Percentiles rank a stretch among this genome's conserved stretches.
phyloP scores from a whole-genome alignment of 2,888 invertebrate genomes.

The Linnaemya vulpina region DNA sequence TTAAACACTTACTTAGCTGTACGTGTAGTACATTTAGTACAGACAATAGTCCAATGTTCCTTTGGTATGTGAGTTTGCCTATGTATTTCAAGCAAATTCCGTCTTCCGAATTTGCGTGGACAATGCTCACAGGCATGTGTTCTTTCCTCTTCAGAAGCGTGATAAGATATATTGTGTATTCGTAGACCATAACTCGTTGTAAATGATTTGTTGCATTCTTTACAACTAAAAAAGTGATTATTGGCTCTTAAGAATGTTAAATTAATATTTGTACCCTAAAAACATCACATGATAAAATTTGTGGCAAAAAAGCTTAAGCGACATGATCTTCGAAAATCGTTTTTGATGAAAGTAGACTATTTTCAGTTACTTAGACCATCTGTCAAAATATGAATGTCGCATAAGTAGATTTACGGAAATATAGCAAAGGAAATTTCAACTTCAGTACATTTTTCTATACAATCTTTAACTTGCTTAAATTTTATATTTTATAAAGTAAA shows the following conservation, averaged over 20 bases:
- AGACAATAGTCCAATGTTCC: constrained; percentile 77
- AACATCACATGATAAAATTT: neutral
- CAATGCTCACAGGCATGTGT: constrained; percentile 81
- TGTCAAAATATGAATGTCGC: too few relatives aligned
- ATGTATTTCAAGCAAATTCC: constrained; percentile 80
- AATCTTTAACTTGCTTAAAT: too few relatives aligned
- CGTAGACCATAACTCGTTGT: constrained; percentile 80
- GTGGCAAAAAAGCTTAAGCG: too few relatives aligned
- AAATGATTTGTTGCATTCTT: constrained; percentile 80
- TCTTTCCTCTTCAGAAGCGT: constrained; percentile 81
- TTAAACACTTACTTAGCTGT: constrained; percentile 51
- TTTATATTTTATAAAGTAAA: too few relatives aligned
- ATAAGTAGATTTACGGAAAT: too few relatives aligned
- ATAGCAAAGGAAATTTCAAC: too few relatives aligned
- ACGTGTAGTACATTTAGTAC: constrained; percentile 76
- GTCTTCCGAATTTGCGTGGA: constrained; percentile 80
- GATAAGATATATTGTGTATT: constrained; percentile 80
- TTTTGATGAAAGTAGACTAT: too few relatives aligned
- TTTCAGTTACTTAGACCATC: too few relatives aligned
- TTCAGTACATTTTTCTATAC: too few relatives aligned
- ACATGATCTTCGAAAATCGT: too few relatives aligned
- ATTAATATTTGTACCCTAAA: constrained; percentile 15
- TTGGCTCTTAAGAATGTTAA: neutral
- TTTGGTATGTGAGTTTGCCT: constrained; percentile 79
- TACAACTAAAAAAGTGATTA: constrained; percentile 75